Evolutionary conservation across 2,888 invertebrate species (phyloP).

Genomic region (Drosophila austrosaltans): DNA sequence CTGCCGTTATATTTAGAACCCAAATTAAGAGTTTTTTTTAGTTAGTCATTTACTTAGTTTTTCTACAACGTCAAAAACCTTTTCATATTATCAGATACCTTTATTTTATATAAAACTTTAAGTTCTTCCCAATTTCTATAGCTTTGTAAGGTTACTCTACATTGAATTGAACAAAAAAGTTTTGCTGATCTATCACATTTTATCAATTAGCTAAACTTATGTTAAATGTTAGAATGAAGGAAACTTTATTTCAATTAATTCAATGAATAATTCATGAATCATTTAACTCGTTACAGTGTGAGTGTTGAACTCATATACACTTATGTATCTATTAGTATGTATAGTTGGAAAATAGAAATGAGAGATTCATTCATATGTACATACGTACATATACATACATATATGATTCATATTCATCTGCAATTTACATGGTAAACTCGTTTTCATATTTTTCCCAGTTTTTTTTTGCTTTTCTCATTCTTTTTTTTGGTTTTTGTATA

Average conservation of each 20-base stretch:
- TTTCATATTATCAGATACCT: too few relatives aligned
- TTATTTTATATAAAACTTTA: too few relatives aligned
- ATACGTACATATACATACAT: neutral
- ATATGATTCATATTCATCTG: slow-evolving; percentile 44
- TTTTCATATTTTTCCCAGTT: slow-evolving; percentile 35
- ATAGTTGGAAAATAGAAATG: slow-evolving; percentile 30
- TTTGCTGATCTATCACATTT: slow-evolving; percentile 11
- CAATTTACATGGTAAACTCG: slow-evolving; percentile 50
- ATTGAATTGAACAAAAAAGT: slow-evolving; percentile 3
- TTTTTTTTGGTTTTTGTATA: slow-evolving; percentile 16
- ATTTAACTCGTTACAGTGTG: neutral
- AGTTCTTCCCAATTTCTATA: too few relatives aligned
- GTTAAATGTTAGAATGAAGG: neutral
- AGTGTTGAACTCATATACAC: neutral
- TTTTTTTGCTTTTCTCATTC: neutral
- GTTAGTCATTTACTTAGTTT: too few relatives aligned
- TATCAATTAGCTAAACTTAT: slow-evolving; percentile 3
- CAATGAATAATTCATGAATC: slow-evolving; percentile 52
- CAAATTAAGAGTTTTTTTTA: too few relatives aligned
- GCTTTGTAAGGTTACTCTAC: too few relatives aligned
- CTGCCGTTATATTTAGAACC: too few relatives aligned
- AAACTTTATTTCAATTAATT: slow-evolving; percentile 11
- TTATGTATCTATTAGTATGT: neutral
- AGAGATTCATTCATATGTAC: slow-evolving; percentile 37
- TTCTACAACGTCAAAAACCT: too few relatives aligned